Evolutionary conservation across 2,113 vertebrate genomes (phyloP), one percentile per base, ranked within the genome.

Genomic region (human (Homo sapiens)): DNA sequence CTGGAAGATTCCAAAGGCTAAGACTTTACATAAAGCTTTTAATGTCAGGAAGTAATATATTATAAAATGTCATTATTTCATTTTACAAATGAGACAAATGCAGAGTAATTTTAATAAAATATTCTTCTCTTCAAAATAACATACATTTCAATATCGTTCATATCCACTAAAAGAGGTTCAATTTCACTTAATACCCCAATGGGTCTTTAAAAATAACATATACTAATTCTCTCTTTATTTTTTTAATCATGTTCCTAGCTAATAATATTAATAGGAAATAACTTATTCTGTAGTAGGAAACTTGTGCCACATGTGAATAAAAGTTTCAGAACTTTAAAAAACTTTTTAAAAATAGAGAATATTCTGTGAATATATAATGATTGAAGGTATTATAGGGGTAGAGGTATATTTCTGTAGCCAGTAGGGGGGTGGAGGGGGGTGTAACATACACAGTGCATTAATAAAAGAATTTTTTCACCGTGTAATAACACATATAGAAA

Each of bases 11-110:
- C 75, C n/a, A 84, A 96, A 94, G 80, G 68, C 18, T n/a, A 89
- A 38, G 84, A 1, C 6, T 91, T 57, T 93, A 68, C 93, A 59
- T 73, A 89, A 96, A 90, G 89, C 35, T 90, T 82, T 97, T 88
- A 96, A 94, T 83, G 66, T 90, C 70, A 96, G 40, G 82, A 87
- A 78, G 35, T 1, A 11, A 45, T 97, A 83, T 83, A 94, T 95
- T 76, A 89, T 25, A 38, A 89, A 79, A 68, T 38, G 16, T 17
- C 70, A n/a, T n/a, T 17, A 57, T 97, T 70, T 64, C 12, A 6
- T 78, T 84, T 95, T 96, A 90, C 27, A 43, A 43, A 16, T 85
- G 84, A 89, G 4, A 81, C 30, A 9, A 73, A 89, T 98, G 76
- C 12, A 85, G 16, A 94, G 55, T 73, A 43, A n/a, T 89, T 68